Base-by-base conservation (phyloP, 2,797 vertebrate genomes). In the Graptemys geographica region DNA sequence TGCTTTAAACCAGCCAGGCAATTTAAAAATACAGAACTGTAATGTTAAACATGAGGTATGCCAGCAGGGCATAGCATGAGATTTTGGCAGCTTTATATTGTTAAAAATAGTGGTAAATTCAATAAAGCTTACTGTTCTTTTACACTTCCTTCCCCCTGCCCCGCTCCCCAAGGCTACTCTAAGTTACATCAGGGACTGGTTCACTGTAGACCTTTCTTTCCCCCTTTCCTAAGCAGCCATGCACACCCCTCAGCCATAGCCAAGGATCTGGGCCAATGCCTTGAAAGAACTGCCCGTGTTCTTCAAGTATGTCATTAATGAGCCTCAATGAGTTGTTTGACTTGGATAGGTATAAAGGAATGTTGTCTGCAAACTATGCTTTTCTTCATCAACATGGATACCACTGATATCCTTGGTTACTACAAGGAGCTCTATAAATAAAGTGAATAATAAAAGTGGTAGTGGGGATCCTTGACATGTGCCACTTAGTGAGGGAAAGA, bases 381-480 rank as follows among this genome's bases (percentile, higher is more conserved):
- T 44, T 90, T 95, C 91, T 94, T 84, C 33, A 1, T 44, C 94
- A 95, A 94, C 86, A 65, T 83, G 83, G 90, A 91, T 74, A 13
- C 44, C 15, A 16, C 15, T 49, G 74, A 49, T 87, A 89, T 41
- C 69, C 76, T 0, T 3, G 86, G 88, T 91, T 95, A 44, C 81
- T 90, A 89, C 92, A 92, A 96, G 94, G 81, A 96, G 90, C 90
- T 95, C 96, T 96, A 86, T 96, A 96, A 92, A 93, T 95, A 95
- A 92, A 95, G 93, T 90, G 76, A 92, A 84, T 91, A 97, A 87
- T 94, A 96, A 96, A 96, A 96, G 90, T 93, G 92, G 95, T 96
- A 4, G 0, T 56, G 86, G 96, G 84, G 90, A 95, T 93, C 95
- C 94, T 97, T 97, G 96, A 97, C 96, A 96, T 2, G 3, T 92